Evolutionary conservation across 2,888 invertebrate species (phyloP).

Genomic region (Seladonia tumulorum): DNA sequence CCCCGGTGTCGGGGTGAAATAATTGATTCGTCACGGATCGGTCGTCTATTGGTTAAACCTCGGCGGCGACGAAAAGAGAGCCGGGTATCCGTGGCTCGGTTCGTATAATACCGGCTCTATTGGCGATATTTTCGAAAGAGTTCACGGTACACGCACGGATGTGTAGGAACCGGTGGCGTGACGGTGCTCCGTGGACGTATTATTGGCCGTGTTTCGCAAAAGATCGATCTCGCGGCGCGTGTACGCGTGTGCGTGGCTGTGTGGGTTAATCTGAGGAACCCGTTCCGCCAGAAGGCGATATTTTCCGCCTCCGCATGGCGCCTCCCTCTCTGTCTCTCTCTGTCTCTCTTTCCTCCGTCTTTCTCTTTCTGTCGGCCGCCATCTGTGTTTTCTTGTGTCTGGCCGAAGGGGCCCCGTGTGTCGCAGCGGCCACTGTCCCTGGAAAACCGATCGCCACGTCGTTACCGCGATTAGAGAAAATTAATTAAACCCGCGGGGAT

Average conservation of each 20-base stretch:
- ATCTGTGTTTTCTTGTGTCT: constrained; percentile 17
- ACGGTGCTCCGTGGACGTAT: constrained; percentile 60
- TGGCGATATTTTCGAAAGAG: constrained; percentile 41
- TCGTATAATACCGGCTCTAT: constrained; percentile 19
- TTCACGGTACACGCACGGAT: constrained; percentile 38
- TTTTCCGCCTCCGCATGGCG: constrained; percentile 79
- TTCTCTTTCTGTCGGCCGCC: neutral
- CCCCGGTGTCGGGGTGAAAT: constrained; percentile 43
- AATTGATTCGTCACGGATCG: constrained; percentile 68
- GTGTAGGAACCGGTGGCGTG: constrained; percentile 49
- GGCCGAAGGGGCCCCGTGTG: neutral
- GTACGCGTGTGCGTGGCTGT: constrained; percentile 51
- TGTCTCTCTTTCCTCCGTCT: constrained; percentile 8
- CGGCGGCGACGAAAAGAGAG: constrained; percentile 67
- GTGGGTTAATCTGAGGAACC: constrained; percentile 81
- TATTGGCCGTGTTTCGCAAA: constrained; percentile 75
- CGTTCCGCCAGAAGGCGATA: constrained; percentile 77
- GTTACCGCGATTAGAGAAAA: constrained; percentile 61
- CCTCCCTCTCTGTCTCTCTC: constrained; percentile 68
- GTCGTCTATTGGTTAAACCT: constrained; percentile 61
- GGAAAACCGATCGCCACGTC: constrained; percentile 53
- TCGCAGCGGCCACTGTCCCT: neutral
- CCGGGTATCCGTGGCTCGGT: constrained; percentile 2
- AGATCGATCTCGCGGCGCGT: constrained; percentile 74
- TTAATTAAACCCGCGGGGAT: constrained; percentile 67